Percentiles rank a stretch among this genome's conserved stretches.
Evolutionary conservation across 2,888 invertebrate genomes (phyloP).

Genomic region (Invenusta paracnida): DNA sequence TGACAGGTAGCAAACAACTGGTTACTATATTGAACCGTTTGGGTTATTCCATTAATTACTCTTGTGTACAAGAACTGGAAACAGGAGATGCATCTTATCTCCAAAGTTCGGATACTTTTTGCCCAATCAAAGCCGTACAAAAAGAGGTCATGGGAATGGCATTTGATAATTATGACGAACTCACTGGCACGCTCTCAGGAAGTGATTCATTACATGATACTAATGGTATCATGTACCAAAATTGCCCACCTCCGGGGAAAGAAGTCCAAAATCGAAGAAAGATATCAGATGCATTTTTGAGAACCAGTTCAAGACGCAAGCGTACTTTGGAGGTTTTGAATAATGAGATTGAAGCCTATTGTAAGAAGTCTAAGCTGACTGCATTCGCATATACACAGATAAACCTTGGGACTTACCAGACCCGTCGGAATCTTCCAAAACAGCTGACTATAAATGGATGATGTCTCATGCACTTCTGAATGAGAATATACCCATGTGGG

Average conservation of each 20-base stretch:
- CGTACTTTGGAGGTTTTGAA: conserved; percentile 29
- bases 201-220: conserved; percentile 44
- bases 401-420: conserved; percentile 20
- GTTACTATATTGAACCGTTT: conserved; percentile 42
- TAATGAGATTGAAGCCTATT: conserved; percentile 25
- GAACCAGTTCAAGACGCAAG: conserved; percentile 29
- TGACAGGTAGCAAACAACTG: conserved; percentile 44
- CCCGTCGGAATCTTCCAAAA: conserved; percentile 30
- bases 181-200: conserved; percentile 41
- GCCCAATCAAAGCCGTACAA: conserved; percentile 21
- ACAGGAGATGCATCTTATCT: conserved; percentile 34
- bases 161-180: conserved; percentile 44
- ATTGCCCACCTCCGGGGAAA: conserved; percentile 18
- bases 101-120: background rate
- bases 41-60: conserved; percentile 42
- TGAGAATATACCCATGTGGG: conserved; percentile 45
- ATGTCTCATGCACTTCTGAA: conserved; percentile 38
- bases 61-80: conserved; percentile 39
- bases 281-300: conserved; percentile 29
- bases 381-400: conserved; percentile 20
- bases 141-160: conserved; percentile 8
- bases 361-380: conserved; percentile 24
- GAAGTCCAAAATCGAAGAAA: conserved; percentile 29
- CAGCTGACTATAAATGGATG: conserved; percentile 40
- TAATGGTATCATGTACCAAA: conserved; percentile 45